Evolutionary conservation across 2,113 vertebrate genomes (phyloP).

Genomic region (Patagioenas fasciata): DNA sequence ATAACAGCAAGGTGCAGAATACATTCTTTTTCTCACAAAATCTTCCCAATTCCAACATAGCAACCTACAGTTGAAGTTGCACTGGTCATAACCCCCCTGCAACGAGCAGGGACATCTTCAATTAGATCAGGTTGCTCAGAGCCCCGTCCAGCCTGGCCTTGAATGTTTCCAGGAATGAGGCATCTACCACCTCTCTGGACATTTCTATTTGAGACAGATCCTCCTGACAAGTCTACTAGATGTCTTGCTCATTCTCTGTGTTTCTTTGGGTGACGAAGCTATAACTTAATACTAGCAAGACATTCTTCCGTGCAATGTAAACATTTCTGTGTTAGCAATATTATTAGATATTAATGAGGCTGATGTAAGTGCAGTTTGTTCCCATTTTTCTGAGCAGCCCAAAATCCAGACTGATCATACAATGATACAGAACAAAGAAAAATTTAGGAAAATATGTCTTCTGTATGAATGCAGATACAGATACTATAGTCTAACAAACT

Average conservation of each 20-base stretch:
- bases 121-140: too few species aligned
- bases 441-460: not conserved
- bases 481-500: not conserved
- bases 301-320: not conserved
- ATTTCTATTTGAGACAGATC: too few species aligned
- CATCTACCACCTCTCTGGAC: too few species aligned
- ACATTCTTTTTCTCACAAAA: not conserved
- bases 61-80: not conserved
- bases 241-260: not conserved
- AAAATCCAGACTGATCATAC: not conserved
- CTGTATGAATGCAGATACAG: not conserved
- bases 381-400: not conserved
- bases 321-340: not conserved
- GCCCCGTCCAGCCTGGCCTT: too few species aligned
- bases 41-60: not conserved
- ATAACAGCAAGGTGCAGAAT: not conserved
- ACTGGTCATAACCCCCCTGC: not conserved
- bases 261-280: not conserved
- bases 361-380: not conserved
- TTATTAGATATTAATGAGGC: not conserved
- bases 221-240: not conserved
- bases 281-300: not conserved
- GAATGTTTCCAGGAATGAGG: too few species aligned
- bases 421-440: not conserved
- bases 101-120: too few species aligned